These are phyloP conservation scores for Cardiocondyla obscurior DNA, from an alignment of 1,140 invertebrate species.

Conservation along the genomic window DNA sequence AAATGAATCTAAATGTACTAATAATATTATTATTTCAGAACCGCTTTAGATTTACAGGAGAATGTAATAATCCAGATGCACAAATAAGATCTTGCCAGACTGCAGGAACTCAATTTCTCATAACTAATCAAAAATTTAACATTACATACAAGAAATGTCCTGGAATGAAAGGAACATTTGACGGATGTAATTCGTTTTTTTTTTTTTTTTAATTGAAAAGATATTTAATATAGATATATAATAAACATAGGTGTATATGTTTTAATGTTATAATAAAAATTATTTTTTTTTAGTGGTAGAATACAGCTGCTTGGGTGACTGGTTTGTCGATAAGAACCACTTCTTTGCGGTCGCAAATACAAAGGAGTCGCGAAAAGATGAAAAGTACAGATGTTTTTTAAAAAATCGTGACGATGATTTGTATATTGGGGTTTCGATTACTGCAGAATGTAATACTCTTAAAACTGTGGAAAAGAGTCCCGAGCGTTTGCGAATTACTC, in stretches of 20 bases:
- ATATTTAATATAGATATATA: too few species aligned
- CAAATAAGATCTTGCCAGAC: constrained; percentile 97
- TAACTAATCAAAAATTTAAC: constrained; percentile 98
- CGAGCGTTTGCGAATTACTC: constrained; percentile 93
- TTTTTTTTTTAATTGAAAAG: background rate
- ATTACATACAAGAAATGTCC: constrained; percentile 96
- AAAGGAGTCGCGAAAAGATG: constrained; percentile 96
- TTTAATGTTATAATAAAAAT: constrained; percentile 8
- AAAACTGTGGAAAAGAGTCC: constrained; percentile 97
- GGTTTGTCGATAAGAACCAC: constrained; percentile 97
- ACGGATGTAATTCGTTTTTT: constrained; percentile 86
- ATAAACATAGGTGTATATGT: too few species aligned
- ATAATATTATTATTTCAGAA: constrained; percentile 83
- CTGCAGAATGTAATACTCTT: constrained; percentile 95
- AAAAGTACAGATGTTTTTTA: constrained; percentile 96
- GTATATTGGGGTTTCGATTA: constrained; percentile 95
- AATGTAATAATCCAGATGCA: constrained; percentile 94
- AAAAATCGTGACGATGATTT: constrained; percentile 97
- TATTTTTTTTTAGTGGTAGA: constrained; percentile 88
- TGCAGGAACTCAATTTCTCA: constrained; percentile 97
- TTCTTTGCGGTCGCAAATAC: constrained; percentile 97
- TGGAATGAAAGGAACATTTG: constrained; percentile 93
- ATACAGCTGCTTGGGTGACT: constrained; percentile 96
- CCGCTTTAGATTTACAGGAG: constrained; percentile 94
- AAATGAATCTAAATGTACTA: constrained; percentile 72